Evolutionary conservation across 1,140 invertebrate genomes (phyloP), one percentile per base, ranked within the genome.

Genomic region (Geopemphigus sp.): DNA sequence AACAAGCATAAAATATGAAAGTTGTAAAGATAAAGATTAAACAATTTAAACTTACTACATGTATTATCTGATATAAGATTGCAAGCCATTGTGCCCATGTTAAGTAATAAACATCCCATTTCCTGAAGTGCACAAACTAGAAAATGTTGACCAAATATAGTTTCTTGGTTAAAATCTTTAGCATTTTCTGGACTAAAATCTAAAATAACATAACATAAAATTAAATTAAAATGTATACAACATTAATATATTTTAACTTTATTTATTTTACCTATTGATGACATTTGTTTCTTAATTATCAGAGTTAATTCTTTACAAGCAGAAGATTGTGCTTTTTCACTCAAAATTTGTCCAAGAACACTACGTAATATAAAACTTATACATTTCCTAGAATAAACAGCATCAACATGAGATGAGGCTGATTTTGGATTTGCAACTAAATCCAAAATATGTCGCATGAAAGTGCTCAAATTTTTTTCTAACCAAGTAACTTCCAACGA

Each of bases 341-440:
- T 93, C 1, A 99, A 88, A 88, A 98, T 92, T 85, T 94, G 93
- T 10, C 97, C 97, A 50, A 99, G 88, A 4, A 95, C 92, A 80
- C 94, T 92, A 54, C 95, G 89, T 59, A 99, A 87, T 83, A 99
- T 97, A 85, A 98, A 99, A 84, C 93, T 95, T 63, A 99, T 94
- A 85, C 98, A 99, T 86, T 98, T 98, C 82, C 98, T 88, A 0
- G 96, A 98, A 86, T 98, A 98, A 5, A 99, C 96, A 47, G 96
- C 96, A 86, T 99, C 98, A 10, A 98, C 94, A 85, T 99, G 97
- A 0, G 95, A 95, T 15, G 93, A 93, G 0, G 95, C 94, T 17
- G 95, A 94, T 87, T 96, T 97, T 1, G 95, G 95, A 88, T 95
- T 95, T 0, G 94, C 93, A 22, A 82, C 82, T 80, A 99, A 86